These are phyloP conservation scores for Oxycera nigricornis DNA, from an alignment of 2,888 invertebrate species.

Conservation along the genomic window DNA sequence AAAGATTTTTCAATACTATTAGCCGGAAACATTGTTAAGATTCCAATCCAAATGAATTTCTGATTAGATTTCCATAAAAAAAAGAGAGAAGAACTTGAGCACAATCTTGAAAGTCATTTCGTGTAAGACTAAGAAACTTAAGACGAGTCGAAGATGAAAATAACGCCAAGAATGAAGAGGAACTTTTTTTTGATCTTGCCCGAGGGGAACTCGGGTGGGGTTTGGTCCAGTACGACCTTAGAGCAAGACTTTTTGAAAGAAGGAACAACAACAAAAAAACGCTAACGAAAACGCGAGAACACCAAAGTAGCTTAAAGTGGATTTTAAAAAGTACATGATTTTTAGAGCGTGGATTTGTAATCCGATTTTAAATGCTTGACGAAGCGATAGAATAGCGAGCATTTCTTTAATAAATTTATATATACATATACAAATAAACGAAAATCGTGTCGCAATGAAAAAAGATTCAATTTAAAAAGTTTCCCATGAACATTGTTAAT, in stretches of 20 bases:
- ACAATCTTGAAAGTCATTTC: slow-evolving; percentile 17
- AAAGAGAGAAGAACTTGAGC: slow-evolving; percentile 5
- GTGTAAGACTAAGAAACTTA: neutral
- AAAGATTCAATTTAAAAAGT: slow-evolving; percentile 24
- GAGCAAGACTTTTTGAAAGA: neutral
- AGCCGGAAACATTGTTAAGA: slow-evolving; percentile 27
- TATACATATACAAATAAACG: neutral
- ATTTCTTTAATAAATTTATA: neutral
- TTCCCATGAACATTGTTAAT: neutral
- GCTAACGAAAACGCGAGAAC: neutral
- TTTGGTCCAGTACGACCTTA: neutral
- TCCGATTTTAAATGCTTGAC: slow-evolving; percentile 1
- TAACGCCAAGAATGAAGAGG: neutral
- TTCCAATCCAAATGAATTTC: slow-evolving; percentile 32
- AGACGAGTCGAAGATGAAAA: neutral
- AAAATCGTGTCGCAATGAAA: neutral
- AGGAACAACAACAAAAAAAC: neutral
- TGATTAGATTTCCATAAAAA: slow-evolving; percentile 32
- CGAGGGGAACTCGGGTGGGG: neutral
- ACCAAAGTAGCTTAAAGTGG: slow-evolving; percentile 15
- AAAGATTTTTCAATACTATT: slow-evolving; percentile 27
- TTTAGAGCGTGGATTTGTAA: slow-evolving; percentile 2
- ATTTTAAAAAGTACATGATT: slow-evolving; percentile 6
- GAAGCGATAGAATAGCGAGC: neutral
- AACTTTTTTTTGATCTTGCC: neutral